A percentile compares a stretch with the other conserved stretches of the same genome.
These are phyloP conservation scores for Zenarchopterus dispar DNA, from an alignment of 2,797 vertebrate species.

Conservation along the genomic window DNA sequence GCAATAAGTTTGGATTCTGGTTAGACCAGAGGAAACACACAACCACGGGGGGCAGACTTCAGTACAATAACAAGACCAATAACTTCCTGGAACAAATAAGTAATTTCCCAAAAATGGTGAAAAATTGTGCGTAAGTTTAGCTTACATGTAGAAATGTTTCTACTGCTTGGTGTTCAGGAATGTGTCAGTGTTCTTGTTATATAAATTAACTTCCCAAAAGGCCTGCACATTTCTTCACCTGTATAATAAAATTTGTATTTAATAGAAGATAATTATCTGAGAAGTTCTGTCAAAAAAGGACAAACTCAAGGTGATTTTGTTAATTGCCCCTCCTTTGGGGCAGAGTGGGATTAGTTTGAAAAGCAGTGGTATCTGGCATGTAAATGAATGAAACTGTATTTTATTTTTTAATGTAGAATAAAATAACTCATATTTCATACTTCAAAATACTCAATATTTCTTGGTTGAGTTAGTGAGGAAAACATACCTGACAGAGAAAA, in stretches of 20 bases:
- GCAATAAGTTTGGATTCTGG: neutral
- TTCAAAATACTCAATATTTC: conserved; percentile 32
- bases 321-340: conserved; percentile 21
- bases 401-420: conserved; percentile 23
- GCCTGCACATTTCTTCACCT: neutral
- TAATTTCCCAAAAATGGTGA: neutral
- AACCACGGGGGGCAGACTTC: neutral
- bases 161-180: conserved; percentile 1
- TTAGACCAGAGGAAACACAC: neutral
- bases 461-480: conserved; percentile 36
- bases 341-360: conserved; percentile 30
- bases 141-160: neutral
- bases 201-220: neutral
- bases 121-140: conserved; percentile 4
- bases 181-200: neutral
- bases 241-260: conserved; percentile 1
- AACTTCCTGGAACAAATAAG: neutral
- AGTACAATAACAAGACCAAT: neutral
- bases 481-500: conserved; percentile 55
- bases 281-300: conserved; percentile 17
- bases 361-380: conserved; percentile 38
- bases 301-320: conserved; percentile 41
- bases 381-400: conserved; percentile 42
- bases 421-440: conserved; percentile 41
- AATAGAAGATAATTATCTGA: conserved; percentile 1